Conservation (phyloP, 1,140 invertebrate species). For the Drosophila ananassae region DNA sequence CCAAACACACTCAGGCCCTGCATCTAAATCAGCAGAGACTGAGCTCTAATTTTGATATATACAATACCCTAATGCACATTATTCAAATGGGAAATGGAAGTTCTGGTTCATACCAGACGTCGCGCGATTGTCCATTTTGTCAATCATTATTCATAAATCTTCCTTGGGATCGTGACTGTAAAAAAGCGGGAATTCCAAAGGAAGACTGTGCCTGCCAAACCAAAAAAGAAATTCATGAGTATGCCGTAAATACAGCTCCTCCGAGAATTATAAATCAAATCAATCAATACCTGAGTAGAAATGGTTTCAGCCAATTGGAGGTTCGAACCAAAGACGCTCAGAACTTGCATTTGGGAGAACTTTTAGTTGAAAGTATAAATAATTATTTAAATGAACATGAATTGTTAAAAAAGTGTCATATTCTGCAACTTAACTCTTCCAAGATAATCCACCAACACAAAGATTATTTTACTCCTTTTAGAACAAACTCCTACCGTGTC, state of each 20-base stretch:
- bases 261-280: not conserved
- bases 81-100: not conserved
- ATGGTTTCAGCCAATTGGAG: not conserved
- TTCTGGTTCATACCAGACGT: not conserved
- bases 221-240: not conserved
- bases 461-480: not conserved
- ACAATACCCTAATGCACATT: not conserved
- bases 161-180: not conserved
- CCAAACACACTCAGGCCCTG: too few relatives aligned
- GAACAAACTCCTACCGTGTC: not conserved
- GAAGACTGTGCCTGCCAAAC: not conserved
- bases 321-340: not conserved
- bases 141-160: not conserved
- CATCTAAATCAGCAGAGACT: too few relatives aligned
- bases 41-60: too few relatives aligned
- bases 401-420: not conserved
- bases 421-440: not conserved
- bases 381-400: not conserved
- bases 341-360: not conserved
- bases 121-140: not conserved
- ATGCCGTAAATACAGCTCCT: not conserved
- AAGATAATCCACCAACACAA: not conserved
- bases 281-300: not conserved
- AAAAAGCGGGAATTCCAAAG: not conserved
- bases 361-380: not conserved